Percentiles rank a stretch among this genome's conserved stretches.
Conservation (phyloP, 1,140 invertebrate genomes). For the Spodoptera litura region DNA sequence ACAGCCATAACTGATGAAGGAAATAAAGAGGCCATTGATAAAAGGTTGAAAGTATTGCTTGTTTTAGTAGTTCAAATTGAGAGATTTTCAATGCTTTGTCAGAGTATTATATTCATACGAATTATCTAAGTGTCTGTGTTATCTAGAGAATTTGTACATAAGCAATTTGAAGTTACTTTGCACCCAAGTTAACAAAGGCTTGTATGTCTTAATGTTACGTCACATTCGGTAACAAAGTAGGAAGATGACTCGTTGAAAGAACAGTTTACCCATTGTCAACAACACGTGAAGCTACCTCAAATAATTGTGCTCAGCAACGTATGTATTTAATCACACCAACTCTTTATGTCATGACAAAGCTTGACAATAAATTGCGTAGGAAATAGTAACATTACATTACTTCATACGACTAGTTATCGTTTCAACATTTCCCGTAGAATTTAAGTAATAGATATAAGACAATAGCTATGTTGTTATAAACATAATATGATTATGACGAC, state of each 20-base stretch:
- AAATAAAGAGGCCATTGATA: neutral
- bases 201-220: neutral
- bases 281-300: slow-evolving; percentile 3
- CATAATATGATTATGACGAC: slow-evolving; percentile 32
- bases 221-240: slow-evolving; percentile 3
- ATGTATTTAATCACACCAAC: neutral
- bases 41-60: neutral
- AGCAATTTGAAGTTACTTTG: neutral
- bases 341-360: neutral
- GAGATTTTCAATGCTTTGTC: no score
- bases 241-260: neutral
- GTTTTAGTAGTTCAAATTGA: neutral
- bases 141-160: neutral
- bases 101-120: neutral
- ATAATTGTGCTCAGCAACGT: slow-evolving; percentile 15
- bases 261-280: slow-evolving; percentile 9
- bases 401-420: slow-evolving; percentile 23
- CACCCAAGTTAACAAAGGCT: neutral
- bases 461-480: slow-evolving; percentile 36
- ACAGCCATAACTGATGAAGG: slow-evolving; percentile 70
- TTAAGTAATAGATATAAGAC: slow-evolving; percentile 27
- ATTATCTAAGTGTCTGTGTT: neutral
- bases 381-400: slow-evolving; percentile 20
- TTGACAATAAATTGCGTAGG: slow-evolving; percentile 18
- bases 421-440: slow-evolving; percentile 31